Evolutionary conservation across 92 coral and sea anemone species (phyloP).

Genomic region (Umimayanthus kanabou): DNA sequence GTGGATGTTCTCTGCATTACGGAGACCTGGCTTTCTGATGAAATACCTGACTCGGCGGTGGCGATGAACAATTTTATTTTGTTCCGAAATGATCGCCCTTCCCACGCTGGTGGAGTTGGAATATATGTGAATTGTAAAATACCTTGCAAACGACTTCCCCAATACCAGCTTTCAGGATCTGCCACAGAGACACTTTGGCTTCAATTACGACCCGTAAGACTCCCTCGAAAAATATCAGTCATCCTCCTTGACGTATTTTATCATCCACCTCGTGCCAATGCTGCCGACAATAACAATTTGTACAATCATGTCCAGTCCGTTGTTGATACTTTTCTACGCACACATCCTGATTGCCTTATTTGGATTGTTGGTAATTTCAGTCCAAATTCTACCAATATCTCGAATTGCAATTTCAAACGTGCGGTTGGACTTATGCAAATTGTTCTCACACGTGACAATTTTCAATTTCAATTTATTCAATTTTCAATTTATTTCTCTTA

Average conservation of each 20-base stretch:
- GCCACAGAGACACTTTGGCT: too few species aligned
- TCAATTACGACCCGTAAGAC: too few species aligned
- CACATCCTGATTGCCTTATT: slow-evolving; percentile 28
- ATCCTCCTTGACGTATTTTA: too few species aligned
- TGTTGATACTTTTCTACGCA: background rate
- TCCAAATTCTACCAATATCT: slow-evolving; percentile 26
- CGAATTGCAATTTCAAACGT: background rate
- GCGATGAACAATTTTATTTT: slow-evolving; percentile 32
- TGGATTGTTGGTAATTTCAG: slow-evolving; percentile 36
- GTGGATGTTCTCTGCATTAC: too few species aligned
- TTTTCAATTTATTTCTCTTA: too few species aligned
- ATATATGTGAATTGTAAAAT: background rate
- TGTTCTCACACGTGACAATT: background rate
- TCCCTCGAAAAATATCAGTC: too few species aligned
- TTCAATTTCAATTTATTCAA: too few species aligned
- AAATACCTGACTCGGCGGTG: slow-evolving; percentile 31
- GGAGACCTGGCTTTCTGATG: slow-evolving; percentile 21
- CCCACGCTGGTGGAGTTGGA: slow-evolving; percentile 33
- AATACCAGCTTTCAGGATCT: too few species aligned
- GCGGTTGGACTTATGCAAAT: slow-evolving; percentile 2
- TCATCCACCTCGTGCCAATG: too few species aligned
- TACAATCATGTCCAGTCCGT: background rate
- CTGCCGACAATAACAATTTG: too few species aligned
- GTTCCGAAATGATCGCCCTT: slow-evolving; percentile 45
- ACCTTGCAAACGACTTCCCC: too few species aligned